Evolutionary conservation across 2,113 vertebrate species (phyloP).

Genomic region (Podarcis muralis): DNA sequence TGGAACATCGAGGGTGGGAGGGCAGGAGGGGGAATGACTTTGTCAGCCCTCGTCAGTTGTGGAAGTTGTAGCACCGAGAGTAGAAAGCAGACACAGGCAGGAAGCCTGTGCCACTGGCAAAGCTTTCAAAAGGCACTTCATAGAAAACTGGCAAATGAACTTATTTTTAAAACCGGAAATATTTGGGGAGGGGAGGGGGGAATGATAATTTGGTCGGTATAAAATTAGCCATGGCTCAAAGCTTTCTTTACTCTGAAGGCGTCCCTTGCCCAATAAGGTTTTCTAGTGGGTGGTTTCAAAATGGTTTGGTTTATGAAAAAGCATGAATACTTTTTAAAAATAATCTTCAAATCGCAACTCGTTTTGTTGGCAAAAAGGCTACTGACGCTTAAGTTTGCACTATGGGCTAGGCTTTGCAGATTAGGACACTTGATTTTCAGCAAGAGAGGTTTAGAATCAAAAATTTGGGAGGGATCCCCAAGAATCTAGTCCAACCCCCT

Average conservation of each 20-base stretch:
- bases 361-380: background rate
- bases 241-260: background rate
- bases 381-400: constrained; percentile 26
- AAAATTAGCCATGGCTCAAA: background rate
- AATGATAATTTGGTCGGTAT: constrained; percentile 33
- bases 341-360: background rate
- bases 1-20: constrained; percentile 2
- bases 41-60: constrained; percentile 70
- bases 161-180: constrained; percentile 5
- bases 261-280: background rate
- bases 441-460: constrained; percentile 32
- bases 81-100: constrained; percentile 66
- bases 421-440: constrained; percentile 56
- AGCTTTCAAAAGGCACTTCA: constrained; percentile 82
- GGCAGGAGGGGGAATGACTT: constrained; percentile 29
- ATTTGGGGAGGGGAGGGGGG: background rate
- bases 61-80: constrained; percentile 76
- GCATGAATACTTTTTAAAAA: background rate
- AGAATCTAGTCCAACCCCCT: no score
- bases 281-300: background rate
- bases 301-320: background rate
- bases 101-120: constrained; percentile 68
- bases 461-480: no score
- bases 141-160: constrained; percentile 73
- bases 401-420: constrained; percentile 60